Base-by-base conservation (phyloP, 2,113 vertebrate species). In the Oryzias melastigma region DNA sequence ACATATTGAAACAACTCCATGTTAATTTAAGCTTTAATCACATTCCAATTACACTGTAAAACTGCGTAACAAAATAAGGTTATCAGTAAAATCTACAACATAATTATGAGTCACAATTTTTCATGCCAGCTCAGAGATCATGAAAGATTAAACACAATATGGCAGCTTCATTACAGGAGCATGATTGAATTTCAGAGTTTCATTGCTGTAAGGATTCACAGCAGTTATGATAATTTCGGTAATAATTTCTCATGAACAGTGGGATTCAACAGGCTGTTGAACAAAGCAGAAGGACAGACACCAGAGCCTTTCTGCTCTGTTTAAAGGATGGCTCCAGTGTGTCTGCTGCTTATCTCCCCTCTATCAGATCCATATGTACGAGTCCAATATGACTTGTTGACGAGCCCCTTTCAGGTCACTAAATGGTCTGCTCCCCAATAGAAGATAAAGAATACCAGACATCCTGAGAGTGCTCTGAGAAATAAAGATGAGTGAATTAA, bases 281-380 rank as follows among this genome's bases (percentile, higher is more conserved):
- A 71, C 69, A 82, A 68, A 79, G 65, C 86, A 85, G 86, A 76
- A 85, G 85, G 82, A 80, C 52, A 78, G 73, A 74, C 78, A 71
- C 65, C 80, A 73, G 84, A 88, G 82, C 81, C 84, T 88, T 90
- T 91, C 87, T 91, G 77, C 47, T 59, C 66, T 72, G 82, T 78
- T 78, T 47, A 62, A 77, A 73, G 81, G 90, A 91, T 87, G 91
- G 90, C 91, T 90, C 90, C 89, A 86, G 62, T 6, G 49, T 24
- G 85, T 88, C 88, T 88, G 78, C 77, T 73, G 62, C 67, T 82
- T 87, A 83, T 89, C 80, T 86, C 63, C 58, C 58, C 57, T 78
- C 73, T 73, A 90, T 90, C 78, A 87, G 71, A 86, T 84, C 85
- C 88, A 90, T 85, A 74, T 88, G 83, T 75, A 68, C 49, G 19